Percentiles rank a stretch among this genome's conserved stretches.
These are phyloP conservation scores for Spicauda simplicius DNA, from an alignment of 2,888 invertebrate genomes.

Conservation along the genomic window DNA sequence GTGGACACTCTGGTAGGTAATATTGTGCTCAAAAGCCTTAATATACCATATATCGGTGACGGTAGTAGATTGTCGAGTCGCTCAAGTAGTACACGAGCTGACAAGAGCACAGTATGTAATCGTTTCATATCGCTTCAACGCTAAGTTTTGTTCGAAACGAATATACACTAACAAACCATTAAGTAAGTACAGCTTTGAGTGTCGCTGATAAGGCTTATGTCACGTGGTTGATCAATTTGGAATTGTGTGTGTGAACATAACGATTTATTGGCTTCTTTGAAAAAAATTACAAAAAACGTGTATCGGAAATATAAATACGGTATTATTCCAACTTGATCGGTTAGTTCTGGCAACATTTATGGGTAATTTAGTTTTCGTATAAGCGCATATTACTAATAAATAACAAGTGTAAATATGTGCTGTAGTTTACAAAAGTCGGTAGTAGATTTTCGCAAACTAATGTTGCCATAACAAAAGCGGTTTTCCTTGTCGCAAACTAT, in stretches of 20 bases:
- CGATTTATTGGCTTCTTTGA: slow-evolving; percentile 71
- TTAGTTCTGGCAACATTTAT: slow-evolving; percentile 73
- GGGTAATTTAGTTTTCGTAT: not conserved
- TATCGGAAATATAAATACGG: slow-evolving; percentile 18
- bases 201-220: slow-evolving; percentile 64
- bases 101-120: slow-evolving; percentile 10
- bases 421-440: not conserved
- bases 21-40: not conserved
- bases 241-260: slow-evolving; percentile 70
- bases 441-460: slow-evolving; percentile 41
- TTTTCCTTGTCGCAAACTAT: slow-evolving; percentile 67
- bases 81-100: not conserved
- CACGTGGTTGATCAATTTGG: slow-evolving; percentile 80
- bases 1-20: slow-evolving; percentile 24
- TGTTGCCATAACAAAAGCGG: slow-evolving; percentile 73
- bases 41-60: slow-evolving; percentile 1
- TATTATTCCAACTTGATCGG: slow-evolving; percentile 80
- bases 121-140: slow-evolving; percentile 10
- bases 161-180: slow-evolving; percentile 84
- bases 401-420: not conserved
- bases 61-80: not conserved
- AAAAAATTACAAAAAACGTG: slow-evolving; percentile 1
- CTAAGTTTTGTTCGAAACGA: slow-evolving; percentile 42
- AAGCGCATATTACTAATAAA: slow-evolving; percentile 2
- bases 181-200: slow-evolving; percentile 67